phyloP scores from a whole-genome alignment of 2,797 vertebrate genomes.

The Pangasius mekongensis region DNA sequence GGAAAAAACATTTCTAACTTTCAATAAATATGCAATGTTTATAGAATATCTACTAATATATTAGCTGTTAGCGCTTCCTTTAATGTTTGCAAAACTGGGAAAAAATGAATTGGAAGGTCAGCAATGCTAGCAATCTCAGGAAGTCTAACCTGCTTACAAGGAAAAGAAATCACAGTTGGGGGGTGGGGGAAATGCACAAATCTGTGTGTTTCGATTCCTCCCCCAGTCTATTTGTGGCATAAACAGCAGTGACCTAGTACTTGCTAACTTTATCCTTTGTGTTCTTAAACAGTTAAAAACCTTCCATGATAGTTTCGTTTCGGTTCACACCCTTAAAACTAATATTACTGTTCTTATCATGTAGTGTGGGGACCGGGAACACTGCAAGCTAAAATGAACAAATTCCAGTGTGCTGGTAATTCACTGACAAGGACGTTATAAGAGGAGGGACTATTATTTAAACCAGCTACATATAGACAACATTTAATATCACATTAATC shows the following conservation, averaged over 20 bases:
- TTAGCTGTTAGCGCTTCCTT: neutral
- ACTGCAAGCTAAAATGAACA: neutral
- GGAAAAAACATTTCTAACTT: neutral
- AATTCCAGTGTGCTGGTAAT: neutral
- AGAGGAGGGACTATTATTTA: neutral
- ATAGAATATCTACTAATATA: neutral
- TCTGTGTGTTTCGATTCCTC: neutral
- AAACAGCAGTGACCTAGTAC: neutral
- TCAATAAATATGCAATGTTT: neutral
- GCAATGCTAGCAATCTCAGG: neutral
- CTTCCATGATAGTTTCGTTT: conserved; percentile 25
- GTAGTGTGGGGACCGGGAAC: neutral
- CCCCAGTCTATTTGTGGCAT: neutral
- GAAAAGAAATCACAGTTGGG: neutral
- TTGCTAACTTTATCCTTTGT: neutral
- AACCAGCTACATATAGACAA: neutral
- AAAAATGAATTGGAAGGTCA: neutral
- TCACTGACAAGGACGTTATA: neutral
- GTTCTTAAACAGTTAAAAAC: conserved; percentile 32
- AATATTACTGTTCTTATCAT: conserved; percentile 34
- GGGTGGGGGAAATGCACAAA: neutral
- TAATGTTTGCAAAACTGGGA: neutral
- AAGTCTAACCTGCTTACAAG: neutral
- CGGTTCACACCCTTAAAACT: conserved; percentile 42
- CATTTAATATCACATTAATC: neutral